A percentile compares a stretch with the other conserved stretches of the same genome.
Conservation (phyloP, 2,888 invertebrate species). For the Tuta absoluta region DNA sequence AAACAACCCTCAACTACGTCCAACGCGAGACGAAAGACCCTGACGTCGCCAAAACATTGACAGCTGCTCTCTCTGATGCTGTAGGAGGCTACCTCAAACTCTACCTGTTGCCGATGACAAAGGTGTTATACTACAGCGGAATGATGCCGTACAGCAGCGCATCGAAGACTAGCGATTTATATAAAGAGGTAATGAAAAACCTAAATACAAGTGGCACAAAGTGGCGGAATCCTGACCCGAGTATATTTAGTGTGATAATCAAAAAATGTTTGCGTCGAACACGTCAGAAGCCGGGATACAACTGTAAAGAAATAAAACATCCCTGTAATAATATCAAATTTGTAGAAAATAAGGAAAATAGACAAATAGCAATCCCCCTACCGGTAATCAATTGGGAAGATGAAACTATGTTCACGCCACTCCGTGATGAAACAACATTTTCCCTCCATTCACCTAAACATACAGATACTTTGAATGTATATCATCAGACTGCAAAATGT, state of each 20-base stretch:
- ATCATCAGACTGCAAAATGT: conserved; percentile 76
- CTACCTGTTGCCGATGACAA: conserved; percentile 81
- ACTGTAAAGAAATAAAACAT: conserved; percentile 32
- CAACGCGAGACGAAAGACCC: conserved; percentile 49
- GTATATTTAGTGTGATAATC: conserved; percentile 48
- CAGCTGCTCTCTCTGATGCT: conserved; percentile 70
- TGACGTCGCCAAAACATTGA: conserved; percentile 50
- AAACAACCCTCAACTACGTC: conserved; percentile 48
- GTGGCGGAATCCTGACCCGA: conserved; percentile 70
- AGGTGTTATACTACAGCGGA: conserved; percentile 83
- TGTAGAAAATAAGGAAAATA: conserved; percentile 52
- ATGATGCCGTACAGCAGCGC: conserved; percentile 78
- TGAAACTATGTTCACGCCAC: conserved; percentile 82
- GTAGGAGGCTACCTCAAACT: conserved; percentile 83
- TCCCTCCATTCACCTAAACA: conserved; percentile 49
- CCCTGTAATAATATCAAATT: conserved; percentile 59
- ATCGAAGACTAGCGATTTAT: conserved; percentile 77
- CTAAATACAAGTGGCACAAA: conserved; percentile 81
- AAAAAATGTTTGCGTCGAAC: conserved; percentile 48
- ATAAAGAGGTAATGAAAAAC: conserved; percentile 79
- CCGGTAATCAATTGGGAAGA: conserved; percentile 82
- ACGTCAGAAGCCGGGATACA: conserved; percentile 26
- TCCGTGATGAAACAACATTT: conserved; percentile 63
- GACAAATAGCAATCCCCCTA: conserved; percentile 66
- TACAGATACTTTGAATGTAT: conserved; percentile 75